phyloP scores from a whole-genome alignment of 53 echinoderm and acorn worm species.

The Henricia sp. region DNA sequence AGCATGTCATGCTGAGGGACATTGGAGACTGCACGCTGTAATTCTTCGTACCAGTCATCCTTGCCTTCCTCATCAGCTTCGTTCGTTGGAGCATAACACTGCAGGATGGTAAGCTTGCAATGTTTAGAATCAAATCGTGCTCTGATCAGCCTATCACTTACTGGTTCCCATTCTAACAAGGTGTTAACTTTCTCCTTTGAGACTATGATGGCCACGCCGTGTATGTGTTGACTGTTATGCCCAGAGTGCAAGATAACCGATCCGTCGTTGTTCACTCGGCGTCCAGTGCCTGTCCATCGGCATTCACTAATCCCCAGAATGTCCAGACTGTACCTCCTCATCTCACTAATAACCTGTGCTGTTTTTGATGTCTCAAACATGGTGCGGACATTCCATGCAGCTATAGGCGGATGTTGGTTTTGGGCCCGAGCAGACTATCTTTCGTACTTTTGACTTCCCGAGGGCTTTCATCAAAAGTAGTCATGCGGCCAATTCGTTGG shows the following conservation, averaged over 20 bases:
- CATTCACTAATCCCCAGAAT: slow-evolving; percentile 29
- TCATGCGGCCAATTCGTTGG: not conserved
- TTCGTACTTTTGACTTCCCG: slow-evolving; percentile 34
- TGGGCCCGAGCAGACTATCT: slow-evolving; percentile 34
- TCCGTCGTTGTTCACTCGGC: not conserved
- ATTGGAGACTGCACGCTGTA: slow-evolving; percentile 26
- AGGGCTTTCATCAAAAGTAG: slow-evolving; percentile 25
- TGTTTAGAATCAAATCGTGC: slow-evolving; percentile 38
- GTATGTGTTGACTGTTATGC: too few relatives aligned
- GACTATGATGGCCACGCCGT: too few relatives aligned
- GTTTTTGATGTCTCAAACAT: too few relatives aligned
- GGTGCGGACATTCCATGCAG: slow-evolving; percentile 1
- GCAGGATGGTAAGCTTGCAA: slow-evolving; percentile 38
- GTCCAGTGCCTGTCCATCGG: slow-evolving; percentile 31
- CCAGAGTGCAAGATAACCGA: not conserved
- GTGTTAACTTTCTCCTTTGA: not conserved
- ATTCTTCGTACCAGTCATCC: slow-evolving; percentile 20
- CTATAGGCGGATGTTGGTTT: slow-evolving; percentile 1
- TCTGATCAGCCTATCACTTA: slow-evolving; percentile 16
- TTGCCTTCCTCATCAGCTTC: slow-evolving; percentile 25
- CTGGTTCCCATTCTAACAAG: not conserved
- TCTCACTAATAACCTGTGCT: not conserved
- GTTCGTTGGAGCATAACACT: slow-evolving; percentile 46
- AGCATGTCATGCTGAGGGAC: slow-evolving; percentile 48
- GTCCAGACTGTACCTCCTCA: not conserved